A percentile compares a stretch with the other conserved stretches of the same genome.
Conservation (phyloP, 2,888 invertebrate genomes). For the Watsonalla binaria region DNA sequence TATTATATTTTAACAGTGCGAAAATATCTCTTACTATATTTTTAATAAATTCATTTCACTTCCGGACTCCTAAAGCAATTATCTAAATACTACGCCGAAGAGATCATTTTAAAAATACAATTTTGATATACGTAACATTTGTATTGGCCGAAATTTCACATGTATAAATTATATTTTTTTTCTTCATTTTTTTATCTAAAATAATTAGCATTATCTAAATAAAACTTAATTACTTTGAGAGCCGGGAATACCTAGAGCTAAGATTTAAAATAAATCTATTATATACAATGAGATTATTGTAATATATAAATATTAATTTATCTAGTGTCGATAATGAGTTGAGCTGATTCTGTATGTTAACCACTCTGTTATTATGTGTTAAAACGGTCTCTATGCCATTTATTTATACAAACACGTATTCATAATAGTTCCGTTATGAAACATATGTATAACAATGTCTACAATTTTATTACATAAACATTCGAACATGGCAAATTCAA, state of each 20-base stretch:
- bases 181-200: slow-evolving; percentile 42
- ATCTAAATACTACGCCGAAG: slow-evolving; percentile 69
- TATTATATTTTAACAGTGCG: slow-evolving; percentile 71
- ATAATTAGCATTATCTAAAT: slow-evolving; percentile 62
- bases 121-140: slow-evolving; percentile 73
- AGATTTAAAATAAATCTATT: slow-evolving; percentile 58
- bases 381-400: slow-evolving; percentile 35
- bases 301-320: slow-evolving; percentile 70
- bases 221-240: slow-evolving; percentile 76
- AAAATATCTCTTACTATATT: slow-evolving; percentile 74
- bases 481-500: slow-evolving; percentile 41
- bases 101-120: slow-evolving; percentile 78
- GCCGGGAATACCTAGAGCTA: slow-evolving; percentile 72
- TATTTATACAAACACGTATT: slow-evolving; percentile 26
- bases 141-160: slow-evolving; percentile 71
- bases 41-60: slow-evolving; percentile 75
- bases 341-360: slow-evolving; percentile 61
- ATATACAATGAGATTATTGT: slow-evolving; percentile 75
- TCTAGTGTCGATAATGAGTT: slow-evolving; percentile 73
- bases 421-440: slow-evolving; percentile 13
- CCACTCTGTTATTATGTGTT: slow-evolving; percentile 30
- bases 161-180: slow-evolving; percentile 61
- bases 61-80: slow-evolving; percentile 78
- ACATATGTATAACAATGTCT: slow-evolving; percentile 22
- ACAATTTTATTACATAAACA: slow-evolving; percentile 26